Base-by-base conservation (phyloP, 2,797 vertebrate species). In the Peromyscus aztecus region DNA sequence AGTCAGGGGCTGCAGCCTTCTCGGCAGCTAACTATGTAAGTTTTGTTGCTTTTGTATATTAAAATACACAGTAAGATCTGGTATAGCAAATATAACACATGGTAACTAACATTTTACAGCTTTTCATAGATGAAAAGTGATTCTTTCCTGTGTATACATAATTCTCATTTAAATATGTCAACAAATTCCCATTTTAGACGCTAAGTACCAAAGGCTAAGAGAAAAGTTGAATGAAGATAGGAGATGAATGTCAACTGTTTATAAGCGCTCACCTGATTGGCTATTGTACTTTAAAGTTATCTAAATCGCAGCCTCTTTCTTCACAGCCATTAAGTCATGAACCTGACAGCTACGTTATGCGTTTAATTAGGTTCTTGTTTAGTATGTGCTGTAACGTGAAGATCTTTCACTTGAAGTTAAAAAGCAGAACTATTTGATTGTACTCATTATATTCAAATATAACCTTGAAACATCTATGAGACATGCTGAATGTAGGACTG, bases 331-430 rank as follows among this genome's bases (percentile, higher is more conserved):
- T 90, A 85, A 89, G 27, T 67, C 55, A 76, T n/a, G 14, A 95
- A 55, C 27, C 73, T 11, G 21, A 67, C 84, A 83, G 67, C 46
- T 85, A 23, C 19, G 69, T 6, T 88, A 55, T 86, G 57, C 81
- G n/a, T 94, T 94, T 94, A 96, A 95, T 95, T 96, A 87, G 55
- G 82, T 34, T 63, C 89, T 92, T 40, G 65, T 90, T 93, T 90
- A 88, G n/a, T 76, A 63, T 82, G 46, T 96, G 3, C 61, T 97
- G 67, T 93, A 67, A 94, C 61, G 89, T 97, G 49, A 81, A 76
- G 95, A 92, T 92, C 67, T 95, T 7, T 75, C 3, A 82, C 14
- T 93, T 95, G 37, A n/a, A 95, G 46, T 95, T 96, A 87, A n/a
- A 88, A 4, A 65, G 11, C 13, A 63, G 9, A 40, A 16, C 29